phyloP scores from a whole-genome alignment of 2,888 invertebrate species.

The Rhagonycha fulva region DNA sequence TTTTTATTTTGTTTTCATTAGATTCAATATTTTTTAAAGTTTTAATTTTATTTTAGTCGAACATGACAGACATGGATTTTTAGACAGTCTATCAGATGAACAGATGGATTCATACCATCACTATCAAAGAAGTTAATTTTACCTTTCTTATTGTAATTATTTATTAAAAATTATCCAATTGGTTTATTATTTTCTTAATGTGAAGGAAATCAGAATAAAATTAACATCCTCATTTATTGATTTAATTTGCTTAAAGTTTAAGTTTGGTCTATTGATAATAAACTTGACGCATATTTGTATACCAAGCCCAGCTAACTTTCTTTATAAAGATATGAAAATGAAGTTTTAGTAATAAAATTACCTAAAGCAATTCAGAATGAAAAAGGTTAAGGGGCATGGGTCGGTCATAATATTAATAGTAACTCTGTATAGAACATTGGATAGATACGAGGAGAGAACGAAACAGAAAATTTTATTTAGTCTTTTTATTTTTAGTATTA shows the following conservation, averaged over 20 bases:
- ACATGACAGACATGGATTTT: conserved; percentile 42
- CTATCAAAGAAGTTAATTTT: conserved; percentile 1
- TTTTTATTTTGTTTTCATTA: too few relatives aligned
- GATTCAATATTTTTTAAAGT: background rate
- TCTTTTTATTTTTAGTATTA: too few relatives aligned
- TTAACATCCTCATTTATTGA: background rate
- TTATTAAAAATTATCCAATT: background rate
- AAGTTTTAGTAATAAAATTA: background rate
- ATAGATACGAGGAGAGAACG: too few relatives aligned
- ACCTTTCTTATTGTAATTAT: background rate
- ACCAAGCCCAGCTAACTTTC: background rate
- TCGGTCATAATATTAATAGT: too few relatives aligned
- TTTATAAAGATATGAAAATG: too few relatives aligned
- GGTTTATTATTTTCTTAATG: background rate
- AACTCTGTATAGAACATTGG: too few relatives aligned
- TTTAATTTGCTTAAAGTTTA: background rate
- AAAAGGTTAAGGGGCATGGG: too few relatives aligned
- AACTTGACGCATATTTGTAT: too few relatives aligned
- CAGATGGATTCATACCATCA: conserved; percentile 21
- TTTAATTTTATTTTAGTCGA: conserved; percentile 43
- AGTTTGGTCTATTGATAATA: background rate
- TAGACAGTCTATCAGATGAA: conserved; percentile 24
- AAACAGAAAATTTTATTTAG: too few relatives aligned
- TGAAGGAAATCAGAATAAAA: background rate
- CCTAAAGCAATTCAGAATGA: too few relatives aligned